Percentiles rank a stretch among this genome's conserved stretches.
Evolutionary conservation across 2,888 invertebrate species (phyloP).

Genomic region (Tachystola acroxantha): DNA sequence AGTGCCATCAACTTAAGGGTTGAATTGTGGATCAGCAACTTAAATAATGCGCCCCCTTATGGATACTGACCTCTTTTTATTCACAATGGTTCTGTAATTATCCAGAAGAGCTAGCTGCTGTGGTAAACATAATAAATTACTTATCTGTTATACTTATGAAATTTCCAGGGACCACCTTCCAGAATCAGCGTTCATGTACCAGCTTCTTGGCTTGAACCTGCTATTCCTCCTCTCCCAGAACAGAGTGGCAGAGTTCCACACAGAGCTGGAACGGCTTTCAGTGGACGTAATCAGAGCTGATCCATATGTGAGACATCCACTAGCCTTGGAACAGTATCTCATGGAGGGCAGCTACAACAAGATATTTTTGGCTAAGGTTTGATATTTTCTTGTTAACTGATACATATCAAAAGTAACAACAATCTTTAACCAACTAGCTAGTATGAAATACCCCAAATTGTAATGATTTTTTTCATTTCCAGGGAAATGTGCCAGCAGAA

Average conservation of each 20-base stretch:
- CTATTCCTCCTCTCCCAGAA: conserved; percentile 96
- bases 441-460: not conserved
- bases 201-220: conserved; percentile 95
- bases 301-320: conserved; percentile 95
- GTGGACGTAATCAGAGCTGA: conserved; percentile 95
- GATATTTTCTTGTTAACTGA: conserved; percentile 3
- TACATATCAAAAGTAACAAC: too few relatives aligned
- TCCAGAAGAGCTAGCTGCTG: too few relatives aligned
- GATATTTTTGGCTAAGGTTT: conserved; percentile 91
- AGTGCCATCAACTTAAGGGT: too few relatives aligned
- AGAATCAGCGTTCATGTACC: conserved; percentile 96
- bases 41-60: too few relatives aligned
- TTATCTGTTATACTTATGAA: not conserved
- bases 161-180: conserved; percentile 82
- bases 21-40: too few relatives aligned
- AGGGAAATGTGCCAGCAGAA: conserved; percentile 96
- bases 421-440: too few relatives aligned
- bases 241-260: conserved; percentile 98
- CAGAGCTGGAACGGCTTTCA: conserved; percentile 95
- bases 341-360: conserved; percentile 99
- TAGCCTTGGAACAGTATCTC: conserved; percentile 97
- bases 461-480: conserved; percentile 2
- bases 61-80: too few relatives aligned
- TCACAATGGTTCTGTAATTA: too few relatives aligned
- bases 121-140: too few relatives aligned